phyloP scores from a whole-genome alignment of 2,797 vertebrate genomes.

The Smutsia temminckii region DNA sequence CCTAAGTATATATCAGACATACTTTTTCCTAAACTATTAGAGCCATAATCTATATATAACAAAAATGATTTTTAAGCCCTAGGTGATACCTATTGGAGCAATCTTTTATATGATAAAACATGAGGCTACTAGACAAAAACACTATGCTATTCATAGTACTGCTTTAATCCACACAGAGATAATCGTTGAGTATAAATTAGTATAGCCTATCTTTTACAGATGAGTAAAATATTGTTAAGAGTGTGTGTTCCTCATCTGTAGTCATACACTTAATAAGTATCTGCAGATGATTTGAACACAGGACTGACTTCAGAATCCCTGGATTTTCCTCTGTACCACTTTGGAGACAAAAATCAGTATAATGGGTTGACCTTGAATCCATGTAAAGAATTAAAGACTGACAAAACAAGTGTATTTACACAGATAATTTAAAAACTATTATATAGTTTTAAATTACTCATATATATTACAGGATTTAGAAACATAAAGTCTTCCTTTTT shows the following conservation, averaged over 20 bases:
- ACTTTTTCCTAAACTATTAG: slow-evolving; percentile 21
- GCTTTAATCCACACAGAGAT: neutral
- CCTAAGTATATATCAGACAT: neutral
- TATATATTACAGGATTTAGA: neutral
- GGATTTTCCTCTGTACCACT: neutral
- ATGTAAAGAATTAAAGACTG: neutral
- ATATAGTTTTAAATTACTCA: neutral
- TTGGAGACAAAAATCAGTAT: neutral
- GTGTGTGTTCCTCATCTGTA: neutral
- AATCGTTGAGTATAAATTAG: neutral
- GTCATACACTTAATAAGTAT: neutral
- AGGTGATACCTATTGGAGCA: neutral
- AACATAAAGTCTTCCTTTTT: neutral
- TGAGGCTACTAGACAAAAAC: neutral
- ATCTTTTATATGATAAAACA: neutral
- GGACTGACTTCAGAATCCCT: neutral
- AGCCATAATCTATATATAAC: neutral
- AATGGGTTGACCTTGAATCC: neutral
- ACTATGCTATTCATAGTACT: neutral
- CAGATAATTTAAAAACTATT: neutral
- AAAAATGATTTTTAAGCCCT: neutral
- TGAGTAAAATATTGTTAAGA: neutral
- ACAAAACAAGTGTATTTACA: neutral
- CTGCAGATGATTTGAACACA: neutral
- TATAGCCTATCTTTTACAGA: neutral